Evolutionary conservation across 2,797 vertebrate genomes (phyloP).

Genomic region (Halcyon smyrnensis): DNA sequence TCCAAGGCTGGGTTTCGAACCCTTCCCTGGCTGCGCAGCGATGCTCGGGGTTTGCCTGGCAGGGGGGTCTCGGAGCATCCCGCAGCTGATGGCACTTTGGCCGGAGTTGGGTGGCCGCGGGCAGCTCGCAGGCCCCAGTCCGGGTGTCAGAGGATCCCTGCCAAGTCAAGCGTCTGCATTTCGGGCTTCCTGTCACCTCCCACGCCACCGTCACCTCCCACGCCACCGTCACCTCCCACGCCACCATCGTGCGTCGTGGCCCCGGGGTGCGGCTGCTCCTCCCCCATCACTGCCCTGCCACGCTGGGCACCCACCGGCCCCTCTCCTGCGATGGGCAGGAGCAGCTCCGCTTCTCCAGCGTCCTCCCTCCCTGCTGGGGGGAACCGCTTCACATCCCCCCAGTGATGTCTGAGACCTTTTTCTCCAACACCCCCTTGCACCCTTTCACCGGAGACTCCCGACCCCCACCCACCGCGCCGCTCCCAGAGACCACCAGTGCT

Average conservation of each 20-base stretch:
- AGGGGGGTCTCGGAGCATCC: not conserved
- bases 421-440: not conserved
- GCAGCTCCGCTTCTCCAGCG: not conserved
- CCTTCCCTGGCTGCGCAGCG: not conserved
- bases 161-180: not conserved
- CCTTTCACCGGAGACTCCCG: rapidly evolving
- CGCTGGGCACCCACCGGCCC: not conserved
- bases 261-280: not conserved
- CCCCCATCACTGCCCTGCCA: rapidly evolving
- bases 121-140: not conserved
- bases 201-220: too few relatives aligned
- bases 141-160: not conserved
- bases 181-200: not conserved
- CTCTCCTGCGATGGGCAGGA: not conserved
- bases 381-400: not conserved
- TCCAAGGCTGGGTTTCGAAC: not conserved
- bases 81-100: not conserved
- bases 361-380: not conserved
- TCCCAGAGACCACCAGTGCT: not conserved
- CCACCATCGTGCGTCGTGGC: not conserved
- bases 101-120: not conserved
- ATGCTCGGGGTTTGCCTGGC: not conserved
- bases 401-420: rapidly evolving
- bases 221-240: not conserved
- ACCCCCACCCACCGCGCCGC: rapidly evolving